Evolutionary conservation across 2,888 invertebrate species (phyloP), one percentile per base, ranked within the genome.

Genomic region (Anoplius nigerrimus): DNA sequence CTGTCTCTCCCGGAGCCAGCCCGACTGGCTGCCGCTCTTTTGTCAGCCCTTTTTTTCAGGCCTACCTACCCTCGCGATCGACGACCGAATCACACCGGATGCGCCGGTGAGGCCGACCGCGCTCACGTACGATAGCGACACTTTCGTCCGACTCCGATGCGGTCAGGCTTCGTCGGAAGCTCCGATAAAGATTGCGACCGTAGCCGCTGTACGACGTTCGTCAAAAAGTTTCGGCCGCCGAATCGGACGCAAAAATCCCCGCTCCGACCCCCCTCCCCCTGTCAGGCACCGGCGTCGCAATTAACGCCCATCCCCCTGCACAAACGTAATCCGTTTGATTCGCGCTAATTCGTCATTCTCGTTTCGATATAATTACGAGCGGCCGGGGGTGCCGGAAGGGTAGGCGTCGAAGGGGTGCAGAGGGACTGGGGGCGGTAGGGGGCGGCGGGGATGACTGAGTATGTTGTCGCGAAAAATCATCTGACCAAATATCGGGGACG

Each of bases 21-120:
- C 46, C n/a, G n/a, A n/a, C n/a, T n/a, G n/a, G n/a, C n/a, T n/a
- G n/a, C n/a, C n/a, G n/a, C n/a, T n/a, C n/a, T n/a, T 34, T 34
- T 13, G 34, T 6, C 34, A 13, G 11, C 11, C 21, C 22, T 16
- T 21, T 69, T 65, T 69, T 69, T 69, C 46, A 65, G 63, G 65
- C 46, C 56, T 65, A 62, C 64, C 69, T 67, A n/a, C 61, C 69
- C 69, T 55, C 64, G 63, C 56, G 56, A 45, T 34, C 64, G 52
- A 48, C 16, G 48, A 34, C 4, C 34, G 34, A 34, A 34, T 34
- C 34, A 34, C 22, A 22, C n/a, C 42, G 27, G 21, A n/a, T 16
- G 57, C 43, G 16, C 46, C 52, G 27, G 21, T 24, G 55, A 21
- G 22, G 46, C 15, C 61, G 42, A 24, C 51, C 42, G 27, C 34